Evolutionary conservation across 1,140 invertebrate species (phyloP), one percentile per base, ranked within the genome.

Genomic region (Drosophila subpulchrella): DNA sequence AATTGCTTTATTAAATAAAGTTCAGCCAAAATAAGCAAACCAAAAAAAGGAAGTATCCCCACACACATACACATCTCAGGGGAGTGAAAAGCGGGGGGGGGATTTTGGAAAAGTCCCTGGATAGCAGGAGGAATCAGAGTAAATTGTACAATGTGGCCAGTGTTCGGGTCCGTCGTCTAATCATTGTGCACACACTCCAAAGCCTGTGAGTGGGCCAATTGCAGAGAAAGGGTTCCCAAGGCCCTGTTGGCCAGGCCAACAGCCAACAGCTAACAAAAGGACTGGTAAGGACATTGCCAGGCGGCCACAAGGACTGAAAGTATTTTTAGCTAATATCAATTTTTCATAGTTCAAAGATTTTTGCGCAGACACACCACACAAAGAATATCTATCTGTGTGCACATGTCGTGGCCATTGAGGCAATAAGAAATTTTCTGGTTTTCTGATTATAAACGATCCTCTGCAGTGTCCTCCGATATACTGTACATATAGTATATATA

Each of bases 281-380:
- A 44, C 34, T 53, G 36, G 60, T 46, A 55, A 65, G 62, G 55
- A 73, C 75, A 80, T 82, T 47, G 79, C 53, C 30, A 8, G 46
- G 62, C 59, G 42, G 48, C 50, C 67, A 66, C 63, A 90, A 90
- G 85, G 81, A 90, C 85, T 75, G 57, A 89, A 89, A 90, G 84
- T 90, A 89, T 89, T 90, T 89, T 89, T 81, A 89, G 84, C 84
- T 90, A 89, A 89, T 89, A 89, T 89, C 84, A 89, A 89, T 89
- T 89, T 89, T 89, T 89, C 84, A 89, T 89, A 89, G 84, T 90
- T 89, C 84, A 89, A 89, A 89, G 84, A 89, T 90, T 89, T 90
- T 81, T 54, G 75, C 61, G 57, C 73, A 67, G 39, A 65, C 46
- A 53, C 42, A 68, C 48, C 42, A 68, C 48, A 54, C 55, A 63